Conservation (phyloP, 2,888 invertebrate species). For the Xestoiulus laeticollis region DNA sequence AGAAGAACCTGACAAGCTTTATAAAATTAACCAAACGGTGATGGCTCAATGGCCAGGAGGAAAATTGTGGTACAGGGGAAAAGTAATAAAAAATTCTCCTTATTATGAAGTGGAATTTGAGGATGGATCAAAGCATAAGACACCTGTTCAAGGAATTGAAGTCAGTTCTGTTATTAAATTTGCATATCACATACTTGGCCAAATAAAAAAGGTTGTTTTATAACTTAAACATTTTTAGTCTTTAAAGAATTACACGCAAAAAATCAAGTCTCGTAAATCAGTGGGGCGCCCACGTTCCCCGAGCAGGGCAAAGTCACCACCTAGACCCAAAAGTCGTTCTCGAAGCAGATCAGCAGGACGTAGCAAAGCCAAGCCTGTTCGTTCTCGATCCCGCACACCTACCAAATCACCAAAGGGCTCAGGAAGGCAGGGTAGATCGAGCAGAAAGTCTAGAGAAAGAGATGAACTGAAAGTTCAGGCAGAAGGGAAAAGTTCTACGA, state of each 20-base stretch:
- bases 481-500: neutral
- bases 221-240: too few species aligned
- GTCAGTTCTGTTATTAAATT: neutral
- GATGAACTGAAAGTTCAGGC: neutral
- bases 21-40: constrained; percentile 58
- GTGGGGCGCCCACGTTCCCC: neutral
- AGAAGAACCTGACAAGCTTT: neutral
- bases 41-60: constrained; percentile 61
- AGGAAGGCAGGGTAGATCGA: neutral
- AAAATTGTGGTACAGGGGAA: constrained; percentile 60
- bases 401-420: constrained; percentile 43
- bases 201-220: neutral
- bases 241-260: neutral
- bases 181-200: neutral
- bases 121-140: constrained; percentile 60
- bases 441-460: neutral
- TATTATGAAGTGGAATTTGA: constrained; percentile 61
- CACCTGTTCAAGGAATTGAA: constrained; percentile 1
- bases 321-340: neutral
- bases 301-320: neutral
- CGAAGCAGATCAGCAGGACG: neutral
- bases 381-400: constrained; percentile 23
- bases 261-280: neutral
- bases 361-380: constrained; percentile 44
- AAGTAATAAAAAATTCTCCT: constrained; percentile 59